Evolutionary conservation across 1,140 invertebrate genomes (phyloP), one percentile per base, ranked within the genome.

Genomic region (Bradynema listronoti): DNA sequence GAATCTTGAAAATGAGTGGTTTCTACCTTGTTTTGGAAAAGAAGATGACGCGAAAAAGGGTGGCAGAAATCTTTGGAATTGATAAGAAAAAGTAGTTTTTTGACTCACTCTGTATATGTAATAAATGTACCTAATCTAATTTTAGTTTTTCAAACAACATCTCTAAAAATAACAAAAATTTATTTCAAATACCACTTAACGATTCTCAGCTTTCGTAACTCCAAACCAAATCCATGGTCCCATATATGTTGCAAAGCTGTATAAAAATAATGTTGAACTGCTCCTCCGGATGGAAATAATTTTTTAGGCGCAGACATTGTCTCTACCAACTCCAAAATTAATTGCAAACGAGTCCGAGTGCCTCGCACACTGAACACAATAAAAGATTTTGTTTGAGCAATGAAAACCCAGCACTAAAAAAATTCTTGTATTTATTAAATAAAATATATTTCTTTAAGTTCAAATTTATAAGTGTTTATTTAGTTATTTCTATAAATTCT

Each of bases 221-320:
- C 65, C 29, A 9, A 30, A 43, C 61, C 62, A 63, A 63, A 63
- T 27, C 61, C 61, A 11, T 36, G 45, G 30, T 27, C 43, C 63
- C 63, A 65, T 29, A 65, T 33, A 6, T 32, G 25, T 30, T 65
- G 27, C 19, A 70, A 22, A 11, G 68, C 63, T 0, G 45, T 39
- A 33, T 66, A 66, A 52, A 70, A 70, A 30, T 70, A 70, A 27
- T 56, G 39, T 42, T 70, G 69, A 14, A 70, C 68, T 32, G 69
- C 67, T 0, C 68, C 68, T 4, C 69, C 66, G 4, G 66, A 41
- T 4, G 69, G 64, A 43, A 70, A 70, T 4, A 16, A 46, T 11
- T 45, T 53, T 43, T 70, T 70, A 1, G 67, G 67, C 36, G 33
- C 63, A 22, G 69, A 39, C 68, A 70, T 70, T 43, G 68, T 65